phyloP scores from a whole-genome alignment of 2,113 vertebrate species.

The Monopterus albus region DNA sequence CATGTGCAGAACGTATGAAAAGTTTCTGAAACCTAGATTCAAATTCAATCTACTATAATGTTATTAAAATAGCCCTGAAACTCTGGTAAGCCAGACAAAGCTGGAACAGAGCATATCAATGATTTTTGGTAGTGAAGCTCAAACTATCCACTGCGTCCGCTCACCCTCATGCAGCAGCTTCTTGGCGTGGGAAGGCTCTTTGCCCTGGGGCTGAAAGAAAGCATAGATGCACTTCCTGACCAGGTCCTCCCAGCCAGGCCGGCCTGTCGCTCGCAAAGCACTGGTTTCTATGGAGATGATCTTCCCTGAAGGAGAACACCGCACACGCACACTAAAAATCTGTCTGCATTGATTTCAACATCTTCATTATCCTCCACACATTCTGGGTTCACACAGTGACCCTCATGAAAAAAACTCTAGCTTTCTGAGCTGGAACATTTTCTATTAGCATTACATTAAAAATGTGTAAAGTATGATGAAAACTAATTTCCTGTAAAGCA shows the following conservation, averaged over 20 bases:
- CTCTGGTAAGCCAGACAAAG: constrained; percentile 22
- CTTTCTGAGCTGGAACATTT: background rate
- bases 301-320: constrained; percentile 84
- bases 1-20: no score
- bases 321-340: constrained; percentile 20
- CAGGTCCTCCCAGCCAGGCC: constrained; percentile 96
- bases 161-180: constrained; percentile 96
- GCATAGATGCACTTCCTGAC: constrained; percentile 98
- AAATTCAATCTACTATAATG: background rate
- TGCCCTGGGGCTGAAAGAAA: constrained; percentile 97
- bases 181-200: constrained; percentile 93
- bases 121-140: background rate
- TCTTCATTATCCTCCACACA: background rate
- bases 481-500: no score
- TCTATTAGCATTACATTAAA: no score
- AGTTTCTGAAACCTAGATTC: no score
- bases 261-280: constrained; percentile 90
- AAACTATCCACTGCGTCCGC: background rate
- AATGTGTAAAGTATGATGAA: no score
- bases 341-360: constrained; percentile 25
- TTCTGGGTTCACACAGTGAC: constrained; percentile 1
- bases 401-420: background rate
- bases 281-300: constrained; percentile 99
- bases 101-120: background rate
- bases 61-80: background rate